These are phyloP conservation scores for Asobara japonica DNA, from an alignment of 1,140 invertebrate genomes.

Conservation along the genomic window DNA sequence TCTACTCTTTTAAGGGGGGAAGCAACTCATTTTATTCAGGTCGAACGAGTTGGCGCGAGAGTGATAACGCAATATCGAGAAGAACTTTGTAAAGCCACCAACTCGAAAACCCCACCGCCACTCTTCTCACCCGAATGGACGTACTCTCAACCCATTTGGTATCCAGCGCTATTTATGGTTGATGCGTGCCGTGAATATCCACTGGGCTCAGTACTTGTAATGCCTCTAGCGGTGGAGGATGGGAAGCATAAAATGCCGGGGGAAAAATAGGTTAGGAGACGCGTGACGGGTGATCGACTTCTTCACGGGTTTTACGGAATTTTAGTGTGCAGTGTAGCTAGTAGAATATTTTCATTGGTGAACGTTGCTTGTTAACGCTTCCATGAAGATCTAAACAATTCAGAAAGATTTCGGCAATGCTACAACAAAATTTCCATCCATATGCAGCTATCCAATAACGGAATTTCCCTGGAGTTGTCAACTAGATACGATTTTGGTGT, in stretches of 20 bases:
- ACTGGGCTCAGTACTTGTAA: slow-evolving; percentile 34
- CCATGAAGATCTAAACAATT: no score
- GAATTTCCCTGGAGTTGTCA: neutral
- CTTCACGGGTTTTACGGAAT: neutral
- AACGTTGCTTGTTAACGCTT: no score
- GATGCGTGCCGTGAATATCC: slow-evolving; percentile 54
- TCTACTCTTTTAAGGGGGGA: neutral
- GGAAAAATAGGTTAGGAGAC: neutral
- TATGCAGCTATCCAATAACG: no score
- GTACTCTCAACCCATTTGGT: slow-evolving; percentile 36
- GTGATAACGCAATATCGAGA: slow-evolving; percentile 57
- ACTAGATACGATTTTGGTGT: neutral
- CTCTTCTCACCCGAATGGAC: slow-evolving; percentile 15
- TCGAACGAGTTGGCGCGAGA: slow-evolving; percentile 37
- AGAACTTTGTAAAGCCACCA: slow-evolving; percentile 50
- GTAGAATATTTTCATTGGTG: no score
- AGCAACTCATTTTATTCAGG: slow-evolving; percentile 22
- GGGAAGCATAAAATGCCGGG: neutral
- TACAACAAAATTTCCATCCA: no score
- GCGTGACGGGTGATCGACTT: neutral
- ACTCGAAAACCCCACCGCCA: slow-evolving; percentile 46
- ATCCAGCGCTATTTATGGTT: slow-evolving; percentile 54
- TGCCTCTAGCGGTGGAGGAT: neutral
- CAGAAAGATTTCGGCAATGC: no score
- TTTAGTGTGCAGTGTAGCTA: no score